Conservation (phyloP, 1,140 invertebrate species). For the Parapsyche elsis region DNA sequence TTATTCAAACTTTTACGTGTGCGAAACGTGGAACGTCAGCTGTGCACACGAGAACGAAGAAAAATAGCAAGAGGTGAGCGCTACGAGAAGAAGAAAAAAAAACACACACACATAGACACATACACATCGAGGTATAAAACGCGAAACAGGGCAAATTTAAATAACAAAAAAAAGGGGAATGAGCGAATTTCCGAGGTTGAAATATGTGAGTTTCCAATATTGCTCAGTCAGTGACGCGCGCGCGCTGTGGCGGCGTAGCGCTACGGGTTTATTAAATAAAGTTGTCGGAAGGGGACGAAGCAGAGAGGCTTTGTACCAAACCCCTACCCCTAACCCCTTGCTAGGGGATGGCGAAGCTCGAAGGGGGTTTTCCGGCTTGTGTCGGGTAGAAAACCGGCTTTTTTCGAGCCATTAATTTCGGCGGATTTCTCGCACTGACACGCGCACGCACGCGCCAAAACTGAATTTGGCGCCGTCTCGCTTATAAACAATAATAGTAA, state of each 20-base stretch:
- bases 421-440: conserved; percentile 16
- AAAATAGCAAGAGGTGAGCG: background rate
- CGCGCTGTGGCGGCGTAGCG: background rate
- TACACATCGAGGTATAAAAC: too few relatives aligned
- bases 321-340: background rate
- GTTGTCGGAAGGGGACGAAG: conserved; percentile 25
- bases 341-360: background rate
- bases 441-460: conserved; percentile 24
- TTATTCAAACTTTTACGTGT: background rate
- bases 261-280: conserved; percentile 48
- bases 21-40: background rate
- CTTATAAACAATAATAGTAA: conserved; percentile 29
- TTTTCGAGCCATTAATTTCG: conserved; percentile 32
- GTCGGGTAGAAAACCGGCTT: conserved; percentile 11
- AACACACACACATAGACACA: background rate
- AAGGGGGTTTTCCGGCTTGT: background rate
- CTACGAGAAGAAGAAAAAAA: conserved; percentile 12
- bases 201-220: conserved; percentile 53
- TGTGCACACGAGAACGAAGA: background rate
- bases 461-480: background rate
- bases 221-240: conserved; percentile 35
- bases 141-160: conserved; percentile 41
- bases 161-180: conserved; percentile 42
- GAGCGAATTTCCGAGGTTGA: conserved; percentile 45
- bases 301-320: background rate